A percentile compares a stretch with the other conserved stretches of the same genome.
Evolutionary conservation across 2,113 vertebrate genomes (phyloP).

Genomic region (Tretioscincus oriximinensis): DNA sequence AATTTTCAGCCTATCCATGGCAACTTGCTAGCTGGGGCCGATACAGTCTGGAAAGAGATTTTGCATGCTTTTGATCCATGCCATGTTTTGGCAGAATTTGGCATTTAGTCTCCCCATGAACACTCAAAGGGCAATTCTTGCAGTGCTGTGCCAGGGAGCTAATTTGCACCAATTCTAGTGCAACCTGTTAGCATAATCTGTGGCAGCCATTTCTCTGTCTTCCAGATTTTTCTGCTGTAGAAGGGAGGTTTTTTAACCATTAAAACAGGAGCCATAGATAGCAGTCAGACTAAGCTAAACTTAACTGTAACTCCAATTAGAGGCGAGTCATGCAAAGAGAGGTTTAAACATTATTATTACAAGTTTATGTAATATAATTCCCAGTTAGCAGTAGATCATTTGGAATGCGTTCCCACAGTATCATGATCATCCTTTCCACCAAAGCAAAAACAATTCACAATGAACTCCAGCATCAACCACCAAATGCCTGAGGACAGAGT

Average conservation of each 20-base stretch:
- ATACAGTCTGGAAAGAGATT: background rate
- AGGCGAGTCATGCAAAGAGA: background rate
- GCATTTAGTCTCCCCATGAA: background rate
- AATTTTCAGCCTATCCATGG: background rate
- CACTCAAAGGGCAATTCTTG: background rate
- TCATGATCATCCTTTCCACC: too few relatives aligned
- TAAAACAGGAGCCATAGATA: background rate
- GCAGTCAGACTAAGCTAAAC: background rate
- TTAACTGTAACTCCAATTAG: background rate
- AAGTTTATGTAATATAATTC: too few relatives aligned
- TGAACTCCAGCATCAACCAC: too few relatives aligned
- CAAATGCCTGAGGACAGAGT: too few relatives aligned
- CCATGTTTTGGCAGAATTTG: background rate
- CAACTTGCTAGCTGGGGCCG: background rate
- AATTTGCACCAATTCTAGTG: background rate
- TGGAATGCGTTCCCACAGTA: too few relatives aligned
- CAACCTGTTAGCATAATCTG: background rate
- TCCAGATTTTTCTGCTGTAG: background rate
- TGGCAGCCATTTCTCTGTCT: background rate
- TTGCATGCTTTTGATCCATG: background rate
- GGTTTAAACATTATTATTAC: background rate
- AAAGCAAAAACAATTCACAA: too few relatives aligned
- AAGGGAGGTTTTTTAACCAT: background rate
- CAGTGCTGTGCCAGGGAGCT: background rate
- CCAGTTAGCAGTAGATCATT: too few relatives aligned